Conservation (phyloP, 1,140 invertebrate species). For the Venturia canescens region DNA sequence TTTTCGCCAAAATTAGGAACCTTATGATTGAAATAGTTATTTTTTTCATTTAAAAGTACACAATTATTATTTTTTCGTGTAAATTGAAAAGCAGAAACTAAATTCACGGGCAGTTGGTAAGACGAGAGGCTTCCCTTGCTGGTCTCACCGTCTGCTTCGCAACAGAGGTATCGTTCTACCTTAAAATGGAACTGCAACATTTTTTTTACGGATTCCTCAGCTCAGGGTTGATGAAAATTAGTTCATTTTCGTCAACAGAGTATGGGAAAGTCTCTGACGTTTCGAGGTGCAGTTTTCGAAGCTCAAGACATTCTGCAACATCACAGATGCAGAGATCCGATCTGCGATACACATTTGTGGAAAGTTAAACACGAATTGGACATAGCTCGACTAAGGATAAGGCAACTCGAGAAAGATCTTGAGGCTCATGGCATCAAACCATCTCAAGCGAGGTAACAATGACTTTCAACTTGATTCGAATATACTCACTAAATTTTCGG, state of each 20-base stretch:
- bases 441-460: conserved; percentile 79
- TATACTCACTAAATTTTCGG: background rate
- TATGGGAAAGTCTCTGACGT: conserved; percentile 89
- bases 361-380: conserved; percentile 93
- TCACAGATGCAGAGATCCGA: conserved; percentile 86
- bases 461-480: background rate
- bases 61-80: too few species aligned
- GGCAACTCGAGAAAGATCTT: conserved; percentile 90
- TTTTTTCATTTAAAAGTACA: too few species aligned
- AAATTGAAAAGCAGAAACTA: too few species aligned
- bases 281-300: conserved; percentile 92
- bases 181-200: too few species aligned
- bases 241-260: conserved; percentile 56
- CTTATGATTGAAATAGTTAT: too few species aligned
- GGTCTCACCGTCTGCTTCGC: too few species aligned
- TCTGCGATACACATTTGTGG: conserved; percentile 90
- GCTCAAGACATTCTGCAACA: conserved; percentile 82
- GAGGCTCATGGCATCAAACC: conserved; percentile 88
- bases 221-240: background rate
- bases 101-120: too few species aligned
- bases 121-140: too few species aligned
- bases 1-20: too few species aligned
- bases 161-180: too few species aligned
- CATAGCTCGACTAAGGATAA: conserved; percentile 87
- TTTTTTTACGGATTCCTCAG: too few species aligned